Base-by-base conservation (phyloP, 2,113 vertebrate genomes). In the Cinclus mexicanus region DNA sequence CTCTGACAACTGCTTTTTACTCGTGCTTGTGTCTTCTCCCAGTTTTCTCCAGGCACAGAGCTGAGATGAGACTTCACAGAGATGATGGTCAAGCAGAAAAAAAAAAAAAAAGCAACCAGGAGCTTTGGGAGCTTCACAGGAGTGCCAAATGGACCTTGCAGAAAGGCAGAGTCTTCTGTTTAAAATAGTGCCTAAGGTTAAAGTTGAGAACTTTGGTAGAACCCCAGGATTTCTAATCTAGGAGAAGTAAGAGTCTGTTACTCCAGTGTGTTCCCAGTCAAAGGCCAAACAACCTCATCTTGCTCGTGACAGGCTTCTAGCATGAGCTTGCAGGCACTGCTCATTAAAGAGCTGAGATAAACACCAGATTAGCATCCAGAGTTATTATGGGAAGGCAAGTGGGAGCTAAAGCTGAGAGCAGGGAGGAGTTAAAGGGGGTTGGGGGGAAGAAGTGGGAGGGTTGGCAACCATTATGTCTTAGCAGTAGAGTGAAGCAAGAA, bases 291-390 rank as follows among this genome's bases (percentile, higher is more conserved):
- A 33, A 70, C 18, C 10, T 14, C 10, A 7, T 76, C 29, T 35
- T 78, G 76, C 90, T 92, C 0, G 0, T 50, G 78, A 33, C 47
- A 72, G 61, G 56, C 47, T 83, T 90, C 52, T 63, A 74, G 29
- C 2, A 0, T 39, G 42, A 88, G 82, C 15, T 82, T 41, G 6
- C 44, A 87, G 83, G 76, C 25, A 3, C 31, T 68, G 83, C 72
- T 86, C 68, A 33, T 67, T 81, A 57, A 79, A 59, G 64, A 81
- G 37, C 85, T 42, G 44, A 59, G 85, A 83, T 94, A 92, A 96
- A 47, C 63, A 87, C 24, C 65, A 83, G 87, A 94, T 93, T 95
- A 96, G 42, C 78, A 77, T 83, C 79, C 85, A 80, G 63, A 70
- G 76, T 95, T 88, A 83, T 26, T 95, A 67, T 85, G 84, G 94